phyloP scores from a whole-genome alignment of 2,797 vertebrate genomes.

The Brachymystax lenok region DNA sequence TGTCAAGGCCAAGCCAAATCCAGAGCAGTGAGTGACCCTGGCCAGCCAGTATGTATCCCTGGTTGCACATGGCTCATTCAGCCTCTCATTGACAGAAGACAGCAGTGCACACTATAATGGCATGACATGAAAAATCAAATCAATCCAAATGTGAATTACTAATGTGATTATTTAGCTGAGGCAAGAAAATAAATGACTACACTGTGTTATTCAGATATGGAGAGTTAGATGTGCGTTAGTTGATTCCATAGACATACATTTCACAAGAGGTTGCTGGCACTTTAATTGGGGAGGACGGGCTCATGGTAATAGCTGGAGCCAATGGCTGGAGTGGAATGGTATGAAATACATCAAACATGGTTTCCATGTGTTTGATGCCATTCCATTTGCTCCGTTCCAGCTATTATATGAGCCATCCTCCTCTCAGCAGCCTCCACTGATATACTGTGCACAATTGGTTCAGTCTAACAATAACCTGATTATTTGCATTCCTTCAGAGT shows the following conservation, averaged over 20 bases:
- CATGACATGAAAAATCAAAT: slow-evolving; percentile 18
- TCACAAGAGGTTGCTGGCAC: too few relatives aligned
- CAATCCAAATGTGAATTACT: slow-evolving; percentile 48
- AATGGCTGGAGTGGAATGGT: too few relatives aligned
- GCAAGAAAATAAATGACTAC: neutral
- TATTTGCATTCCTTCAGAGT: neutral
- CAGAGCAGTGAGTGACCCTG: slow-evolving; percentile 44
- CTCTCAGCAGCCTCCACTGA: too few relatives aligned
- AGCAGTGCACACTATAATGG: slow-evolving; percentile 49
- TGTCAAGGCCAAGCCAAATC: slow-evolving; percentile 44
- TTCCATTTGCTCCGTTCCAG: too few relatives aligned
- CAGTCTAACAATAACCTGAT: neutral
- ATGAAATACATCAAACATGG: too few relatives aligned
- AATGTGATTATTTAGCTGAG: neutral
- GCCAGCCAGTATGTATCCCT: slow-evolving; percentile 47
- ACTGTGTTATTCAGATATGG: neutral
- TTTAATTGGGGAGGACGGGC: too few relatives aligned
- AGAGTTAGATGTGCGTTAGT: slow-evolving; percentile 9
- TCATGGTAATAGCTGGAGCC: too few relatives aligned
- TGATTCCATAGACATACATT: neutral
- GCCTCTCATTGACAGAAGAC: slow-evolving; percentile 58
- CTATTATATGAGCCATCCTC: too few relatives aligned
- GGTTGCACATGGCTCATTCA: slow-evolving; percentile 44
- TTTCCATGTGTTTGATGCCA: too few relatives aligned
- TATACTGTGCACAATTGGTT: neutral